Conservation (phyloP, 2,113 vertebrate genomes). For the Albula glossodonta region DNA sequence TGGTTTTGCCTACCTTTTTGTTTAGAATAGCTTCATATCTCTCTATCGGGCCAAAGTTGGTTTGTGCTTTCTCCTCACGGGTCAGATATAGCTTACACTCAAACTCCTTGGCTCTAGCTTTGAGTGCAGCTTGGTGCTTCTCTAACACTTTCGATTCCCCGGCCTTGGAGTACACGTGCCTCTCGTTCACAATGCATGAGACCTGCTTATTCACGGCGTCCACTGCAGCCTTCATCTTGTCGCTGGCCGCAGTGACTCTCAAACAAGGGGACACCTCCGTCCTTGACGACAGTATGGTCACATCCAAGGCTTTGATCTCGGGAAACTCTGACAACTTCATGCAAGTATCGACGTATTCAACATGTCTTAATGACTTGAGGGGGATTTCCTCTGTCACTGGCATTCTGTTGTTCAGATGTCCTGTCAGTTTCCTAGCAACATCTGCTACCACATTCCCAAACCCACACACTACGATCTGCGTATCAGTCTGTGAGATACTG, state of each 20-base stretch:
- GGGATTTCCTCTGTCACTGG: constrained; percentile 34
- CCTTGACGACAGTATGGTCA: constrained; percentile 26
- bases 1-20: too few species aligned
- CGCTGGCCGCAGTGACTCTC: constrained; percentile 45
- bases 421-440: constrained; percentile 41
- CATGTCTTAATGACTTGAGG: constrained; percentile 36
- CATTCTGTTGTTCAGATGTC: constrained; percentile 48
- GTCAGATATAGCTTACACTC: constrained; percentile 42
- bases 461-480: constrained; percentile 45
- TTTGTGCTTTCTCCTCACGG: not conserved
- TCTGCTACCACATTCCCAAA: constrained; percentile 43
- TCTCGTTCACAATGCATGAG: constrained; percentile 35
- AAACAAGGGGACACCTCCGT: constrained; percentile 29
- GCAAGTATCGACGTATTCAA: constrained; percentile 46
- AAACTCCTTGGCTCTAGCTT: constrained; percentile 38
- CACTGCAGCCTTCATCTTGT: constrained; percentile 40
- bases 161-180: constrained; percentile 41
- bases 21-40: not conserved
- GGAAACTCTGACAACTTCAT: constrained; percentile 39
- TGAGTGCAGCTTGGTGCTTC: constrained; percentile 41
- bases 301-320: constrained; percentile 38
- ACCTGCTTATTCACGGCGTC: constrained; percentile 28
- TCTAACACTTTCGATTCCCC: constrained; percentile 51
- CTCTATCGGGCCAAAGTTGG: not conserved
- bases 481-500: constrained; percentile 28